Evolutionary conservation across 2,113 vertebrate species (phyloP).

Genomic region (Lamprotornis superbus): DNA sequence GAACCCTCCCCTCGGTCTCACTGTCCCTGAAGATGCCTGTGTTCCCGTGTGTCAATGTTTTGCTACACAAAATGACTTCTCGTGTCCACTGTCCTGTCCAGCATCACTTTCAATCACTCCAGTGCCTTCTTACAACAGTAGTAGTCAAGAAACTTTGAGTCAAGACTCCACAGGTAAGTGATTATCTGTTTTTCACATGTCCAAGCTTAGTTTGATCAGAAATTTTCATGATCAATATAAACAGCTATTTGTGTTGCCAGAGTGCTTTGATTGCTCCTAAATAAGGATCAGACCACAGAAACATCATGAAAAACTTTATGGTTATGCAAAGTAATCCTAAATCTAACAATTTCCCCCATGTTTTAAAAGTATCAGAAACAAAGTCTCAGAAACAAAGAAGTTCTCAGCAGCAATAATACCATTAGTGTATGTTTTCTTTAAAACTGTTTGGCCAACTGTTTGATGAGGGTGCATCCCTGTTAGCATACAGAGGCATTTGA

Average conservation of each 20-base stretch:
- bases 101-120: conserved; percentile 88
- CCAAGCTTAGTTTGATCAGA: not conserved
- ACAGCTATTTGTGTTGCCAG: not conserved
- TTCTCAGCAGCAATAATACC: not conserved
- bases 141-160: conserved; percentile 87
- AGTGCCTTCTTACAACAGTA: conserved; percentile 82
- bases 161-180: conserved; percentile 81
- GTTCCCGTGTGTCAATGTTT: conserved; percentile 67
- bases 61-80: conserved; percentile 66
- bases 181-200: not conserved
- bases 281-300: not conserved
- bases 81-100: conserved; percentile 84
- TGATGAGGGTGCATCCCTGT: not conserved
- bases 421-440: not conserved
- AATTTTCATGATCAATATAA: not conserved
- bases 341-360: not conserved
- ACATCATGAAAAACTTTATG: not conserved
- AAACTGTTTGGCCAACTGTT: not conserved
- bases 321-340: not conserved
- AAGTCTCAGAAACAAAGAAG: not conserved
- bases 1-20: conserved; percentile 54
- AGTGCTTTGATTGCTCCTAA: not conserved
- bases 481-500: not conserved
- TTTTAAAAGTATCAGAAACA: not conserved
- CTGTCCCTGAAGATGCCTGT: conserved; percentile 67